A percentile compares a stretch with the other conserved stretches of the same genome.
These are phyloP conservation scores for Conger conger DNA, from an alignment of 2,113 vertebrate species.

Conservation along the genomic window DNA sequence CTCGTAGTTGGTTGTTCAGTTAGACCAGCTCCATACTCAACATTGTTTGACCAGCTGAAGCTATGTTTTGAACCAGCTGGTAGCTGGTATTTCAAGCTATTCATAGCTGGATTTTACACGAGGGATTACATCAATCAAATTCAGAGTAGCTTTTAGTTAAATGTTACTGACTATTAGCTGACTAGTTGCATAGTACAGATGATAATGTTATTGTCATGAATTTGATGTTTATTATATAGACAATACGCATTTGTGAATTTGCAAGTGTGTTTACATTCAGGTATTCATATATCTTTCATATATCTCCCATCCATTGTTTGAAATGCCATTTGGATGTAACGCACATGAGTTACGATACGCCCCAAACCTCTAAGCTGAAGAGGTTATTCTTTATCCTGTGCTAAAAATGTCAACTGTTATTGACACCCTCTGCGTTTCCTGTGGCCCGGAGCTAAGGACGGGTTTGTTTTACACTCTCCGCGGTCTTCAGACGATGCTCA, in stretches of 20 bases:
- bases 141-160: not conserved
- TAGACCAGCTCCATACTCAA: no score
- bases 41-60: no score
- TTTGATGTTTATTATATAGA: no score
- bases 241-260: not conserved
- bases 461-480: conserved; percentile 24
- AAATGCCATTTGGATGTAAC: not conserved
- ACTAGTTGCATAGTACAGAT: not conserved
- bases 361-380: conserved; percentile 10
- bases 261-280: no score
- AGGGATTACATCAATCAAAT: not conserved
- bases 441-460: not conserved
- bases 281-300: not conserved
- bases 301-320: not conserved
- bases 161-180: not conserved
- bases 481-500: not conserved
- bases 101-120: no score
- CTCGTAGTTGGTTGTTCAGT: no score
- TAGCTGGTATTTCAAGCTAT: no score
- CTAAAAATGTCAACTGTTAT: conserved; percentile 32
- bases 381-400: conserved; percentile 24
- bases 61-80: no score
- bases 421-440: conserved; percentile 23
- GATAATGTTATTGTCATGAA: no score
- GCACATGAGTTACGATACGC: not conserved